Percentiles rank a stretch among this genome's conserved stretches.
Evolutionary conservation across 1,140 invertebrate species (phyloP).

Genomic region (Orussus abietinus): DNA sequence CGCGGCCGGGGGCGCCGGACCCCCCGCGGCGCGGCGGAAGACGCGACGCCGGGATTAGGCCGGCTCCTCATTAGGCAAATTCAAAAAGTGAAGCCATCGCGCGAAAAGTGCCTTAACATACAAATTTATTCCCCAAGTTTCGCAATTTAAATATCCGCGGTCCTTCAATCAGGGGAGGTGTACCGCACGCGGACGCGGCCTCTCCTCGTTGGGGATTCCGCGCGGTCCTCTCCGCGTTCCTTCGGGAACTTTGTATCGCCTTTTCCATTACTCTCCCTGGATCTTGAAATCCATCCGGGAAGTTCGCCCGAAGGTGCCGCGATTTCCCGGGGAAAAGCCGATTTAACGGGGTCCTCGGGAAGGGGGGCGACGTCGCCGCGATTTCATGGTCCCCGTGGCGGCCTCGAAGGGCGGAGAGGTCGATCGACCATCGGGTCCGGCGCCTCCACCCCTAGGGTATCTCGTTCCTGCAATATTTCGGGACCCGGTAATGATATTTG

Average conservation of each 20-base stretch:
- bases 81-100: conserved; percentile 8
- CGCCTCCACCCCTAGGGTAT: not conserved
- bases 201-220: too few relatives aligned
- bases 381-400: too few relatives aligned
- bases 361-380: too few relatives aligned
- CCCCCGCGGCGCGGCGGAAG: too few relatives aligned
- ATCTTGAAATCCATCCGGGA: too few relatives aligned
- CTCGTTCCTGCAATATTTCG: conserved; percentile 23
- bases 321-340: too few relatives aligned
- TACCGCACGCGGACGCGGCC: conserved; percentile 16
- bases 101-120: conserved; percentile 21
- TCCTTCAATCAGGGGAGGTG: conserved; percentile 35
- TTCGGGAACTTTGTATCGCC: not conserved
- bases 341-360: too few relatives aligned
- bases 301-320: too few relatives aligned
- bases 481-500: conserved; percentile 22
- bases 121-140: conserved; percentile 40
- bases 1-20: too few relatives aligned
- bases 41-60: conserved; percentile 6
- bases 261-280: too few relatives aligned
- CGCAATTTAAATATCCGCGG: conserved; percentile 37
- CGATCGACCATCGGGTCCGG: not conserved
- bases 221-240: too few relatives aligned
- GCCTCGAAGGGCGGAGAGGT: not conserved
- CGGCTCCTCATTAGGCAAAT: conserved; percentile 33